Evolutionary conservation across 2,797 vertebrate genomes (phyloP), one percentile per base, ranked within the genome.

Genomic region (Mormyrops boulengeri): DNA sequence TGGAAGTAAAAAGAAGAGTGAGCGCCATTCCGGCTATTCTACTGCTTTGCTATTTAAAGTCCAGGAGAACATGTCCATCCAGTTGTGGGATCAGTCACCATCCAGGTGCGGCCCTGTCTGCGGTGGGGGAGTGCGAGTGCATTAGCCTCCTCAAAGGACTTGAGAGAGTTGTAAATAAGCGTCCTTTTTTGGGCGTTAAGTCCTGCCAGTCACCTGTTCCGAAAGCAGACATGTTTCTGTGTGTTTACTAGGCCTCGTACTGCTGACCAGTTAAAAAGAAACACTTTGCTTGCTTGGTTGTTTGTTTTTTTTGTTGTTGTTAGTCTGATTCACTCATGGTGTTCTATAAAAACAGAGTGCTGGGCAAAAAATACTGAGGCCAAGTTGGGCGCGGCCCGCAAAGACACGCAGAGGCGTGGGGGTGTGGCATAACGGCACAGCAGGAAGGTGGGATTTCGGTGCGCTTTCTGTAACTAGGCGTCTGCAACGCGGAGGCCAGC

Each of bases 1-100:
- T 94, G 91, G 89, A 94, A 94, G 91, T 91, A 93, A 95, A 94
- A 95, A 91, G 92, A 94, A 94, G 94, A 93, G 89, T 92, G 89
- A 94, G 93, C 92, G 92, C 92, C 88, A 82, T 93, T 94, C 94
- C 93, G 93, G 92, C 88, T 93, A 93, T 94, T 91, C 94, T 95
- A 95, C 94, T 34, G 26, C 11, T 69, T 69, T 14, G 62, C 62
- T 34, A 34, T 69, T 69, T 69, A 95, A 93, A 94, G 60, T 86
- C 82, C 88, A 85, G 84, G 41, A 85, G 84, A 50, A 53, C 4
- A 26, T 34, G 30, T 85, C 49, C 50, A 41, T 80, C 22, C 77
- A 85, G n/a, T 19, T 30, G 41, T 17, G 53, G 55, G 53, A 49
- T 9, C 60, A 26, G 60, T 26, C 57, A 49, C 41, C 80, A 47